These are phyloP conservation scores for Callospermophilus lateralis DNA, from an alignment of 2,113 vertebrate genomes.

Conservation along the genomic window DNA sequence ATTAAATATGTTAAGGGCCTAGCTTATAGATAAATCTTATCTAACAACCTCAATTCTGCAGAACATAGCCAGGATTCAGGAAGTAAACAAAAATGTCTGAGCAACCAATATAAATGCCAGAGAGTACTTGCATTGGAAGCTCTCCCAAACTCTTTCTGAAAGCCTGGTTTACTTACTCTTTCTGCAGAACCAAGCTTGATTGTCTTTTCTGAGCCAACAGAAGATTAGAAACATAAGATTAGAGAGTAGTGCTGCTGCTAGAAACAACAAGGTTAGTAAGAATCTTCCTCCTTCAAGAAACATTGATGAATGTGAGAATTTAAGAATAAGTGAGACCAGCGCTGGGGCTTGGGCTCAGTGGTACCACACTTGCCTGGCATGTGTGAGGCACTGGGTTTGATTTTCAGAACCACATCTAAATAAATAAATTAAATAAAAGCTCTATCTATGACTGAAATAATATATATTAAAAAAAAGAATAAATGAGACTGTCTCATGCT, in stretches of 20 bases:
- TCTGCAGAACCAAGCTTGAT: slow-evolving; percentile 36
- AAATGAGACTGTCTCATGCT: neutral
- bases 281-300: neutral
- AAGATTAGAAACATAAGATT: slow-evolving; percentile 37
- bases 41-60: slow-evolving; percentile 47
- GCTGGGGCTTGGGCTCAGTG: too few relatives aligned
- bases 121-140: neutral
- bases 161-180: slow-evolving; percentile 42
- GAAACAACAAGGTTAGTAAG: slow-evolving; percentile 19
- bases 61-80: slow-evolving; percentile 33
- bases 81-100: slow-evolving; percentile 65
- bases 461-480: neutral
- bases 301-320: slow-evolving; percentile 18
- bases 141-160: neutral
- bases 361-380: too few relatives aligned
- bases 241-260: neutral
- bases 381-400: too few relatives aligned
- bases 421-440: too few relatives aligned
- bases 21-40: slow-evolving; percentile 45
- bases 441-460: too few relatives aligned
- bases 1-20: slow-evolving; percentile 53
- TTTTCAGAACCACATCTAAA: too few relatives aligned
- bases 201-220: slow-evolving; percentile 10
- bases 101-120: slow-evolving; percentile 34
- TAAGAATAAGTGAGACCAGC: neutral